Evolutionary conservation across 53 echinoderm and acorn worm species (phyloP).

Genomic region (Pentamera pediparva): DNA sequence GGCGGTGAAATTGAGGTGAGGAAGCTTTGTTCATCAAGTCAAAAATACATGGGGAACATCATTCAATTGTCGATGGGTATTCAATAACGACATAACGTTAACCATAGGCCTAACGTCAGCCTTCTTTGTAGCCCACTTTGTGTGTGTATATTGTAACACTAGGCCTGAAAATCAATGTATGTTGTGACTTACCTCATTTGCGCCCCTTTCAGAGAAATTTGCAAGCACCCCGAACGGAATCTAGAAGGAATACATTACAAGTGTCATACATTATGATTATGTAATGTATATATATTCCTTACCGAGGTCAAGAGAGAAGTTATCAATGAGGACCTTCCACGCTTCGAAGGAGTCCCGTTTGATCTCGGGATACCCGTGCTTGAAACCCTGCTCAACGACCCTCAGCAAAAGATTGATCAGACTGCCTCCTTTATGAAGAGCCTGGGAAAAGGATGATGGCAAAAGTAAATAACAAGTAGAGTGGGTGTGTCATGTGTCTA

Average conservation of each 20-base stretch:
- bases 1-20: too few species aligned
- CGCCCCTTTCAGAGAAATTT: too few species aligned
- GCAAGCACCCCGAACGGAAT: too few species aligned
- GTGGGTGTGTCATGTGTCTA: too few species aligned
- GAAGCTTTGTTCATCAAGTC: too few species aligned
- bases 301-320: constrained; percentile 87
- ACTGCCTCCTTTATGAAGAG: constrained; percentile 83
- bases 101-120: background rate
- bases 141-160: too few species aligned
- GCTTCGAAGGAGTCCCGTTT: constrained; percentile 67
- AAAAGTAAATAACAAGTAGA: background rate
- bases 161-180: too few species aligned
- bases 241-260: too few species aligned
- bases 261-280: background rate
- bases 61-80: too few species aligned
- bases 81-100: too few species aligned
- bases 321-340: constrained; percentile 86
- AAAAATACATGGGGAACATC: too few species aligned
- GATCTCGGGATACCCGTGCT: constrained; percentile 63
- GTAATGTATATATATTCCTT: background rate
- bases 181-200: too few species aligned
- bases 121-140: background rate
- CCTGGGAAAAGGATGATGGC: constrained; percentile 37
- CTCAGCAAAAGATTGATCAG: constrained; percentile 78
- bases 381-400: constrained; percentile 92